phyloP scores from a whole-genome alignment of 2,797 vertebrate species.

The Dendrocincla fuliginosa region DNA sequence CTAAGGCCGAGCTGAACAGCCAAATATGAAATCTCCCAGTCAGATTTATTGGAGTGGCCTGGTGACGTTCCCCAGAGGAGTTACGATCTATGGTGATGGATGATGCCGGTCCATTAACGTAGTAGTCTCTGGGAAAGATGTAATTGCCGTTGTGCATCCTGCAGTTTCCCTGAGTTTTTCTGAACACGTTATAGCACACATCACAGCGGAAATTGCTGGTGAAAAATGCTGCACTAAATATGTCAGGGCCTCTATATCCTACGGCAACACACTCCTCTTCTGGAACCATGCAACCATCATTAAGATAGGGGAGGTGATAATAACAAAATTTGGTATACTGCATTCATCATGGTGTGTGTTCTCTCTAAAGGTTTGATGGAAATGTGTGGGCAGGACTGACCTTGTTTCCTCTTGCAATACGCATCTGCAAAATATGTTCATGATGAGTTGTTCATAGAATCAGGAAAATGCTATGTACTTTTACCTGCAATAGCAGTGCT shows the following conservation, averaged over 20 bases:
- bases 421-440: background rate
- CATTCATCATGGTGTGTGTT: background rate
- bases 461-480: background rate
- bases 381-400: background rate
- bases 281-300: background rate
- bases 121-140: conserved; percentile 40
- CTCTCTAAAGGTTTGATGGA: background rate
- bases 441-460: background rate
- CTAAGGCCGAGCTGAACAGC: background rate
- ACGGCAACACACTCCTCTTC: background rate
- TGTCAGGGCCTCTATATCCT: conserved; percentile 33
- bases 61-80: conserved; percentile 15
- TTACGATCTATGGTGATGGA: conserved; percentile 40
- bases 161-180: conserved; percentile 39
- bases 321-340: background rate
- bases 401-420: background rate
- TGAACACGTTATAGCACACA: conserved; percentile 6
- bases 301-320: conserved; percentile 15
- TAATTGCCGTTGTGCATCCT: conserved; percentile 53
- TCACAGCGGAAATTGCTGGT: background rate
- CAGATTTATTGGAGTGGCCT: conserved; percentile 47
- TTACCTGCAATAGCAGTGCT: background rate
- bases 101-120: conserved; percentile 22
- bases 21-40: background rate
- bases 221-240: conserved; percentile 63